Base-by-base conservation (phyloP, 2,888 invertebrate genomes). In the Apotomis capreana region DNA sequence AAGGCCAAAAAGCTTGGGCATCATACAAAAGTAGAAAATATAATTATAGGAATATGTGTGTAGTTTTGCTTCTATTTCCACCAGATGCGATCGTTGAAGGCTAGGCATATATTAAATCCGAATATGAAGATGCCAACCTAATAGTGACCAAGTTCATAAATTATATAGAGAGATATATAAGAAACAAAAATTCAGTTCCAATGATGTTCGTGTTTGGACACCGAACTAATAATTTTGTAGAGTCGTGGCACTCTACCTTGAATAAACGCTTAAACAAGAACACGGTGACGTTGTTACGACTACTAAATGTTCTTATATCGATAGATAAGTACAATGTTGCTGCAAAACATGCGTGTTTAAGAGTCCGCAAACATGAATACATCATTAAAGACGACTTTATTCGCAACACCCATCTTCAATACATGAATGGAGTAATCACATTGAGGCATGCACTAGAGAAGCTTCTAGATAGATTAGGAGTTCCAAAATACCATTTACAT, bases 321-420 rank as follows among this genome's bases (percentile, higher is more conserved):
- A 55, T 57, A 57, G 36, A 57, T 10, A 57, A 36, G 57, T 57
- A 36, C 36, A 57, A 57, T 57, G 26, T 57, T 4, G 40, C 40
- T 57, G 57, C 57, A 57, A 57, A 57, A 57, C 26, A 57, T 36
- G 36, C 5, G 57, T 57, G 36, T 36, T 57, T 10, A 36, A 4
- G 57, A 36, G 26, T n/a, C 36, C 57, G 57, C 36, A 57, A 57
- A 36, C 57, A 26, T 57, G 36, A 57, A 13, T 26, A 57, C 57
- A 57, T 57, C 36, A 57, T 57, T 57, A 26, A 57, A 36, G 57
- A 57, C 36, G 57, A 57, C 57, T 57, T 57, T 57, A 36, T 57
- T 36, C 57, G 36, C 10, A 8, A 37, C 57, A 36, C 36, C 36
- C 57, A 57, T 2, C 57, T 36, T 36, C 57, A 57, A 36, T 57